Percentiles rank a stretch among this genome's conserved stretches.
These are phyloP conservation scores for Cecropterus lyciades DNA, from an alignment of 1,140 invertebrate species.

Conservation along the genomic window DNA sequence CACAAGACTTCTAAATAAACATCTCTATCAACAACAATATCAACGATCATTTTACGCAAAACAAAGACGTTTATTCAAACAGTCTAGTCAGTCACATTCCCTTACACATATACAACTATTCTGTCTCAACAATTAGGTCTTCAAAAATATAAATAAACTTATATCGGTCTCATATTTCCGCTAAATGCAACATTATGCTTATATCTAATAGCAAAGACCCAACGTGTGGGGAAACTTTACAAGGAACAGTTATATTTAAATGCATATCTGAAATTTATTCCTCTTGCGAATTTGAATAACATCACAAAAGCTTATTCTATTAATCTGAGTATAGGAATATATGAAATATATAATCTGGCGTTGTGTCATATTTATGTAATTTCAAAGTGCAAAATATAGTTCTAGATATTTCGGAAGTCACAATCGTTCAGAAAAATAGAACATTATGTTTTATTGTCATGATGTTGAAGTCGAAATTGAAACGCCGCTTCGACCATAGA, in stretches of 20 bases:
- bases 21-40: constrained; percentile 16
- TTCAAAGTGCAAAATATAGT: constrained; percentile 19
- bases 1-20: constrained; percentile 26
- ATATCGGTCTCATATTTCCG: constrained; percentile 27
- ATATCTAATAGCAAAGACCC: constrained; percentile 58
- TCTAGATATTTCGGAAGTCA: constrained; percentile 34
- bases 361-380: background rate
- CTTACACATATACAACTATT: constrained; percentile 17
- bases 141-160: constrained; percentile 35
- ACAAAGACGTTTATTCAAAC: constrained; percentile 33
- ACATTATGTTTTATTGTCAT: constrained; percentile 77
- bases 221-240: constrained; percentile 49
- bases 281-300: constrained; percentile 30
- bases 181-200: constrained; percentile 64
- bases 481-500: background rate
- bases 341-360: constrained; percentile 24
- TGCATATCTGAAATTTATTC: constrained; percentile 56
- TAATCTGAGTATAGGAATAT: constrained; percentile 37
- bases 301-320: constrained; percentile 38
- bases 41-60: constrained; percentile 2
- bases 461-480: constrained; percentile 55
- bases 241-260: constrained; percentile 69
- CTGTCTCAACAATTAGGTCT: constrained; percentile 22
- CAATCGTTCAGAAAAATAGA: constrained; percentile 64
- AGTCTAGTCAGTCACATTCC: constrained; percentile 30